Evolutionary conservation across 1,140 invertebrate species (phyloP).

Genomic region (Sarcophaga peregrina): DNA sequence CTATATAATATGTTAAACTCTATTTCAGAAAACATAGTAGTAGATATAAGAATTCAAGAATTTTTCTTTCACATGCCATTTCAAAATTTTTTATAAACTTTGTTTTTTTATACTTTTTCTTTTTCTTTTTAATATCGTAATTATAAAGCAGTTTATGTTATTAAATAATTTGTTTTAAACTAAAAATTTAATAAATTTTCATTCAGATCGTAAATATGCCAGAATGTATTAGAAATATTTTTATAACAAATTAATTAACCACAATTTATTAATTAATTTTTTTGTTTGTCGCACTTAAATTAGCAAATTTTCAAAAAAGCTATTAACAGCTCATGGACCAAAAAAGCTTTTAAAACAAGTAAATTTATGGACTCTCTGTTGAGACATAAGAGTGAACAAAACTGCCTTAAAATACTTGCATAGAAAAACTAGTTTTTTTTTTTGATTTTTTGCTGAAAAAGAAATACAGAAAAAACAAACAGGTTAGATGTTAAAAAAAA

Average conservation of each 20-base stretch:
- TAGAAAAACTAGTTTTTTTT: background rate
- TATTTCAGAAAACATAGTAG: too few relatives aligned
- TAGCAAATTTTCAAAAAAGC: background rate
- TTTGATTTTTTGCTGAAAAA: too few relatives aligned
- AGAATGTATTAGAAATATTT: background rate
- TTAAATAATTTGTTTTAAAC: background rate
- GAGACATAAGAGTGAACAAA: background rate
- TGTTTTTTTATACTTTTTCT: too few relatives aligned
- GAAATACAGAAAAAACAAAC: too few relatives aligned
- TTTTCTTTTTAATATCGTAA: background rate
- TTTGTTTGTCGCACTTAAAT: background rate
- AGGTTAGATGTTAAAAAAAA: too few relatives aligned
- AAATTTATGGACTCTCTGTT: background rate
- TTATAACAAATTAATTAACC: background rate
- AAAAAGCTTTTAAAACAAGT: background rate
- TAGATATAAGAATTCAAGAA: too few relatives aligned
- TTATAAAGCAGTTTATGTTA: background rate
- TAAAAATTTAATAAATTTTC: background rate
- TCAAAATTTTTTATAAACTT: too few relatives aligned
- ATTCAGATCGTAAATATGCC: background rate
- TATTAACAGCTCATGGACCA: background rate
- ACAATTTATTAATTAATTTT: constrained; percentile 20
- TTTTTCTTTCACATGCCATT: too few relatives aligned
- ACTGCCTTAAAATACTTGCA: background rate
- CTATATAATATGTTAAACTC: too few relatives aligned